These are phyloP conservation scores for Lasiurus cinereus DNA, from an alignment of 2,113 vertebrate species.

Conservation along the genomic window DNA sequence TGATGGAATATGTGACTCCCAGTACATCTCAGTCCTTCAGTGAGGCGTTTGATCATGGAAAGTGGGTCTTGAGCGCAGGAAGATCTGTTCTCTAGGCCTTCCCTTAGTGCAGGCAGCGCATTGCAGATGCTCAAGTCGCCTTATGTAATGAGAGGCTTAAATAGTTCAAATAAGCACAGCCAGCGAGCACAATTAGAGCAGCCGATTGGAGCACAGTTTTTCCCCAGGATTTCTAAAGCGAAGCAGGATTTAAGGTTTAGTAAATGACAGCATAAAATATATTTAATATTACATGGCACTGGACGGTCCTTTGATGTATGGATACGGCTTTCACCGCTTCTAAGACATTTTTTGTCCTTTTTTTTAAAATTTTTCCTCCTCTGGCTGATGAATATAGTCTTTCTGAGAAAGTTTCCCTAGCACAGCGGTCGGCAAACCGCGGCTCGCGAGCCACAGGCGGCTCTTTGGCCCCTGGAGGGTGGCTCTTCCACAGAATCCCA, in stretches of 20 bases:
- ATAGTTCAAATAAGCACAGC: constrained; percentile 61
- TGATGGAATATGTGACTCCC: constrained; percentile 58
- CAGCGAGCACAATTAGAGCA: constrained; percentile 65
- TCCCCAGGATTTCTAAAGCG: not conserved
- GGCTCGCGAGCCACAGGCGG: too few species aligned
- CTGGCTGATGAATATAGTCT: not conserved
- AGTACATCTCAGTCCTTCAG: constrained; percentile 66
- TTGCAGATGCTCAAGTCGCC: constrained; percentile 81
- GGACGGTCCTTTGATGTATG: not conserved
- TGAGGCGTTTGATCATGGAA: constrained; percentile 30
- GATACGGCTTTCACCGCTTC: not conserved
- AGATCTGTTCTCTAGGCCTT: constrained; percentile 60
- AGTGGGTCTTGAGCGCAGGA: constrained; percentile 26
- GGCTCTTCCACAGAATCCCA: too few species aligned
- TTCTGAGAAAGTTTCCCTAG: constrained; percentile 20
- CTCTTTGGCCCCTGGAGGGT: too few species aligned
- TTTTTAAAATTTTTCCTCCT: too few species aligned
- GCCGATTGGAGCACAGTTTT: not conserved
- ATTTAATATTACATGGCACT: not conserved
- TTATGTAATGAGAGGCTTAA: constrained; percentile 78
- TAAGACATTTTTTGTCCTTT: not conserved
- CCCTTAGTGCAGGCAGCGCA: constrained; percentile 58
- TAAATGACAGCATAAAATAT: not conserved
- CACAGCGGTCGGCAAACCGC: too few species aligned
- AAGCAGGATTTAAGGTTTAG: not conserved